Evolutionary conservation across 2,888 invertebrate genomes (phyloP), one percentile per base, ranked within the genome.

Genomic region (Pachymerium ferrugineum): DNA sequence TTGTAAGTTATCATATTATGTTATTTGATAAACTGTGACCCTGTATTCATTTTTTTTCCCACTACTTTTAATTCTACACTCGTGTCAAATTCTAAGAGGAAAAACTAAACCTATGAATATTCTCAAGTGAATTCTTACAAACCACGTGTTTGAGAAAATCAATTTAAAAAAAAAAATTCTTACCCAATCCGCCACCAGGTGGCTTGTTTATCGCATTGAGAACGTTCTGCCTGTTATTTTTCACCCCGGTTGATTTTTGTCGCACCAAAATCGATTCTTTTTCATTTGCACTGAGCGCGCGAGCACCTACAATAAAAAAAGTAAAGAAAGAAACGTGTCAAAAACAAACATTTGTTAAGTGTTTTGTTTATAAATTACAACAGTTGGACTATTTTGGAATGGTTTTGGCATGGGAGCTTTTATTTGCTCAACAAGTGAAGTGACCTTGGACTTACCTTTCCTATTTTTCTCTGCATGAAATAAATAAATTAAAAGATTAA

Each of bases 381-480:
- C n/a, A n/a, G n/a, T n/a, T n/a, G n/a, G 14, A 47, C 47, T 22
- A 22, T 16, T 47, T n/a, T 47, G 47, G 47, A 47, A 12, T 47
- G 8, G 47, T 16, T 47, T 47, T 47, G 47, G 47, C 47, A 47
- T n/a, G n/a, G n/a, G n/a, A n/a, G n/a, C n/a, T n/a, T n/a, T n/a
- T n/a, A n/a, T n/a, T n/a, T n/a, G n/a, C 19, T n/a, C 42, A 14
- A 5, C 47, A 47, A 14, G 16, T 16, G 19, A 22, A 6, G 4
- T 47, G 19, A 5, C 47, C 47, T 47, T 47, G 47, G 47, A 47
- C 47, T 47, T 47, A 47, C 47, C 47, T 47, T 47, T 47, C 47
- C 47, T 47, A 47, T 47, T 47, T 47, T 47, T 47, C 22, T 47
- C 47, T 47, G 47, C 47, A 47, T 47, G 47, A 16, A 47, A 47